A percentile compares a stretch with the other conserved stretches of the same genome.
Conservation (phyloP, 1,140 invertebrate species). For the Drosophila sproati region DNA sequence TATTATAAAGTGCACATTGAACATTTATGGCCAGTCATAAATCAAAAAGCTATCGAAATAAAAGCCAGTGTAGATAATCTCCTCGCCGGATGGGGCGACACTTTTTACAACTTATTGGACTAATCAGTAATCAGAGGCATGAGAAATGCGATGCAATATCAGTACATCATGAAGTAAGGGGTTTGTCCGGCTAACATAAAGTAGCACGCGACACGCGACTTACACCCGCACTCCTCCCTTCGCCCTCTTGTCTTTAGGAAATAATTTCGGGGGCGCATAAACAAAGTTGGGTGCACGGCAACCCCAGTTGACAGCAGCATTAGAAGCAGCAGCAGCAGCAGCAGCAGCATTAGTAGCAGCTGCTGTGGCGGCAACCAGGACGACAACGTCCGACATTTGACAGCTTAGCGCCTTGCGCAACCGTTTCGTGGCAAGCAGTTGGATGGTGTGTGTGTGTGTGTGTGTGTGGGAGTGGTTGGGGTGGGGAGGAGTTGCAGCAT, state of each 20-base stretch:
- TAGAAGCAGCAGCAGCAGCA: constrained; percentile 41
- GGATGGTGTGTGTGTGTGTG: not conserved
- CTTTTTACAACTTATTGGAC: constrained; percentile 84
- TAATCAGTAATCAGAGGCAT: constrained; percentile 60
- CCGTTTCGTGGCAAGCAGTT: constrained; percentile 7
- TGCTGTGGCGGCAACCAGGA: constrained; percentile 22
- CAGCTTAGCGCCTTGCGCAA: constrained; percentile 77
- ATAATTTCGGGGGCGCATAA: constrained; percentile 25
- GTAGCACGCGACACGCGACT: constrained; percentile 66
- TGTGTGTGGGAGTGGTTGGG: not conserved
- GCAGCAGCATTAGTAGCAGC: constrained; percentile 49
- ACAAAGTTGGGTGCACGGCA: constrained; percentile 47
- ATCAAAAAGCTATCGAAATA: constrained; percentile 80
- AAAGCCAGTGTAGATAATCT: constrained; percentile 70
- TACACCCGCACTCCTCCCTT: constrained; percentile 4
- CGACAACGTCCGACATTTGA: constrained; percentile 69
- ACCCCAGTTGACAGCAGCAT: constrained; percentile 39
- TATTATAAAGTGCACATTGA: constrained; percentile 77
- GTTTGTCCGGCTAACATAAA: constrained; percentile 27
- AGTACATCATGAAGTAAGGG: not conserved
- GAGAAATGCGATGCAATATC: constrained; percentile 1
- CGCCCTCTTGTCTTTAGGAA: constrained; percentile 1
- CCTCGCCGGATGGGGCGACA: constrained; percentile 58
- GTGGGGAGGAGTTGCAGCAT: not conserved
- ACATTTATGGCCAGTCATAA: constrained; percentile 83